These are phyloP conservation scores for Nyctereutes procyonoides DNA, from an alignment of 2,113 vertebrate species.

Conservation along the genomic window DNA sequence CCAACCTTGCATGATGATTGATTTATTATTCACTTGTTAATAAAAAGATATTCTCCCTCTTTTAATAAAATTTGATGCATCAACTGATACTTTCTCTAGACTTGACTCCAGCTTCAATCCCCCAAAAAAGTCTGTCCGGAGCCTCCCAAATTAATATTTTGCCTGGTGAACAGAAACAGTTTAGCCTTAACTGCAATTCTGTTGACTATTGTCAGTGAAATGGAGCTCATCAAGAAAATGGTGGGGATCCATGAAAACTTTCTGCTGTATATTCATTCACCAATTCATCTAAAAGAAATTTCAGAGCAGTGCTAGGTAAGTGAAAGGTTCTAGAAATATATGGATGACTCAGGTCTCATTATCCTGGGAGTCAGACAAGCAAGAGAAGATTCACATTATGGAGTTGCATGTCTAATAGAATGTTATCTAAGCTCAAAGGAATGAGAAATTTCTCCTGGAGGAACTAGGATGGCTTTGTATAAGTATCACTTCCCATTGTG, in stretches of 20 bases:
- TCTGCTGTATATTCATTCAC: background rate
- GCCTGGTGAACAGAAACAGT: background rate
- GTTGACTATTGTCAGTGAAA: background rate
- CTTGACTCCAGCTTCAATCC: background rate
- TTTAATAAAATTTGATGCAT: constrained; percentile 33
- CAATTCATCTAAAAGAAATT: background rate
- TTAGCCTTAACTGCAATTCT: background rate
- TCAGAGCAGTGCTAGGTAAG: background rate
- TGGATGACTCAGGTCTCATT: background rate
- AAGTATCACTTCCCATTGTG: background rate
- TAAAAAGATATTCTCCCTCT: constrained; percentile 35
- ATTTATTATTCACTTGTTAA: constrained; percentile 53
- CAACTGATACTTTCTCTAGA: constrained; percentile 65
- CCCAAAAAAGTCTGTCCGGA: background rate
- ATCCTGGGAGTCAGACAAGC: background rate
- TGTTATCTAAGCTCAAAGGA: background rate
- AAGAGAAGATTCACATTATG: background rate
- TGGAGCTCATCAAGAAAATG: background rate
- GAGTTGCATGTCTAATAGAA: background rate
- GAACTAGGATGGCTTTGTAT: background rate
- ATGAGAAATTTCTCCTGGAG: background rate
- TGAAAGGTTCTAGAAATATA: background rate
- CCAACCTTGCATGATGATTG: background rate
- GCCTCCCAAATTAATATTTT: background rate
- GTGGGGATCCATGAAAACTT: background rate